Conservation (phyloP, 2,113 vertebrate species). For the Rousettus leschenaultii region DNA sequence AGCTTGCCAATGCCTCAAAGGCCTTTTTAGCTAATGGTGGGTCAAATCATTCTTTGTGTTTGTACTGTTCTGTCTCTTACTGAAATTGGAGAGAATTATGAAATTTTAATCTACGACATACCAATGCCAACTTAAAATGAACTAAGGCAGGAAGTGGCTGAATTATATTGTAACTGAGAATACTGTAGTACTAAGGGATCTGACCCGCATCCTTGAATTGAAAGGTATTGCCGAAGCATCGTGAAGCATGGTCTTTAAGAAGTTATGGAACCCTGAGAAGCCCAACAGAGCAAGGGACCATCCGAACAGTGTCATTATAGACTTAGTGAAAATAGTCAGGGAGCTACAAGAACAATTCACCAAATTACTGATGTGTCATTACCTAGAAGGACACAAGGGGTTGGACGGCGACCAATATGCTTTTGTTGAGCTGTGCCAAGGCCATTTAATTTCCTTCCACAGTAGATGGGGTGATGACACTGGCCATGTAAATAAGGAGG, state of each 20-base stretch:
- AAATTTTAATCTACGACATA: conserved; percentile 15
- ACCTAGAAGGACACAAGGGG: neutral
- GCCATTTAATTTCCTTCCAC: conserved; percentile 52
- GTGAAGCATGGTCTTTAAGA: neutral
- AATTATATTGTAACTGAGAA: neutral
- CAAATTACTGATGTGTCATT: conserved; percentile 23
- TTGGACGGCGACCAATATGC: conserved; percentile 24
- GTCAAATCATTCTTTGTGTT: neutral
- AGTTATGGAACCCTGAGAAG: neutral
- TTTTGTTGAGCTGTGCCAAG: neutral
- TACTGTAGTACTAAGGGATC: neutral
- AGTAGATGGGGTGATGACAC: neutral
- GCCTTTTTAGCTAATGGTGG: neutral
- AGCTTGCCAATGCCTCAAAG: neutral
- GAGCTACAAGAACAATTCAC: neutral
- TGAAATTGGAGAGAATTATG: neutral
- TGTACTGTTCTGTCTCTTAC: neutral
- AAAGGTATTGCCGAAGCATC: neutral
- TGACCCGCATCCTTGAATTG: neutral
- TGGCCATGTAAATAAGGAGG: conserved; percentile 25
- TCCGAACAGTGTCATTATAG: neutral
- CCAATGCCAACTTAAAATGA: neutral
- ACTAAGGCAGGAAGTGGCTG: neutral
- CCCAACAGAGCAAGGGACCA: neutral
- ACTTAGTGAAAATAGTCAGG: neutral